phyloP scores from a whole-genome alignment of 2,888 invertebrate species.

The Pristionchus exspectatus region DNA sequence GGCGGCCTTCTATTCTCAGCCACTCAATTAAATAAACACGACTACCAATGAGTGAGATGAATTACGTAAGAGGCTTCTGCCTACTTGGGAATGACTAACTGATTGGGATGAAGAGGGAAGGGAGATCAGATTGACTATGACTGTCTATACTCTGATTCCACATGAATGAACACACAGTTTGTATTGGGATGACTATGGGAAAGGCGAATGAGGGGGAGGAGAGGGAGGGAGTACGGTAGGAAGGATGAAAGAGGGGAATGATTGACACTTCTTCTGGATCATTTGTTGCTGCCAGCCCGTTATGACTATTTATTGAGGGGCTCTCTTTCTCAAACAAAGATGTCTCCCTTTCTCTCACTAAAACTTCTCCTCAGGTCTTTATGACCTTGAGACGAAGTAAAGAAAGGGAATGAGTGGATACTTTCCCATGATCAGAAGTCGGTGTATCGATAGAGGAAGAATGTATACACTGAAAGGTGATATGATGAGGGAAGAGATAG shows the following conservation, averaged over 20 bases:
- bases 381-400: conserved; percentile 34
- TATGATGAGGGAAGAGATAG: conserved; percentile 44
- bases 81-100: conserved; percentile 44
- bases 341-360: conserved; percentile 27
- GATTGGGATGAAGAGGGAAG: neutral
- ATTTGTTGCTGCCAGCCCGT: conserved; percentile 55
- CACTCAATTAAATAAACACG: conserved; percentile 55
- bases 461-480: conserved; percentile 51
- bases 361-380: conserved; percentile 44
- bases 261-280: conserved; percentile 54
- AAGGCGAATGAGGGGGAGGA: neutral
- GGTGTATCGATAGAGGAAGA: conserved; percentile 34
- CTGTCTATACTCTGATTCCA: conserved; percentile 32
- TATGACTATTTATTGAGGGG: conserved; percentile 54
- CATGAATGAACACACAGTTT: conserved; percentile 46
- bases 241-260: conserved; percentile 44
- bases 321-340: conserved; percentile 55
- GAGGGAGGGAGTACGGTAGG: conserved; percentile 44
- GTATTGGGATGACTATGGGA: conserved; percentile 45
- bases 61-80: conserved; percentile 49
- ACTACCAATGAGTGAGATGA: conserved; percentile 32
- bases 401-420: conserved; percentile 5
- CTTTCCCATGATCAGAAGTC: conserved; percentile 50
- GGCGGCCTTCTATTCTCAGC: conserved; percentile 30
- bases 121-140: neutral